These are phyloP conservation scores for Lagopus muta DNA, from an alignment of 2,113 vertebrate genomes.

Conservation along the genomic window DNA sequence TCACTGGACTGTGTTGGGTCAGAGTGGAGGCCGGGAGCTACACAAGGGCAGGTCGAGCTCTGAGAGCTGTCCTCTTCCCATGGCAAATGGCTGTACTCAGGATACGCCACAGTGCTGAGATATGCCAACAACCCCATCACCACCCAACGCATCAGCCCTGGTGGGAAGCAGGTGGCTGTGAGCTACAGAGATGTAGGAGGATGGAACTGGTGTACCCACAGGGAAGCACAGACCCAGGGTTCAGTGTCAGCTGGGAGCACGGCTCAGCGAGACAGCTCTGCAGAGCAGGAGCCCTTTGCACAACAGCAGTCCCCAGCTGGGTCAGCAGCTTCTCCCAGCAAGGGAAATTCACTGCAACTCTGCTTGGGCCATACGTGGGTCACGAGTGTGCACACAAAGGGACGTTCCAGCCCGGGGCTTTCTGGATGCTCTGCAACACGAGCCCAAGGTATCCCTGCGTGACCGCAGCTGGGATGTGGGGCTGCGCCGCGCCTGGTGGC, in stretches of 20 bases:
- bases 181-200: not conserved
- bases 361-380: not conserved
- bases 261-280: not conserved
- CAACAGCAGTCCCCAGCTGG: not conserved
- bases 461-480: not conserved
- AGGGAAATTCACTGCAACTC: too few species aligned
- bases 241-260: not conserved
- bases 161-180: rapidly evolving
- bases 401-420: not conserved
- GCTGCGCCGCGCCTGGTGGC: not conserved
- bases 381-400: not conserved
- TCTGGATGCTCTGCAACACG: not conserved
- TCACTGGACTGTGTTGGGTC: not conserved
- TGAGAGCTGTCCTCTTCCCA: constrained; percentile 24
- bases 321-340: not conserved
- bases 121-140: not conserved
- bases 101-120: not conserved
- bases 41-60: not conserved
- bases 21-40: not conserved
- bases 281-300: not conserved
- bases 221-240: not conserved
- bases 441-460: not conserved
- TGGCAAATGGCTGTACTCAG: not conserved
- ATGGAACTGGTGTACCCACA: not conserved
- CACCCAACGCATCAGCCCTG: not conserved